Conservation (phyloP, 2,797 vertebrate genomes). For the Coilia nasus region DNA sequence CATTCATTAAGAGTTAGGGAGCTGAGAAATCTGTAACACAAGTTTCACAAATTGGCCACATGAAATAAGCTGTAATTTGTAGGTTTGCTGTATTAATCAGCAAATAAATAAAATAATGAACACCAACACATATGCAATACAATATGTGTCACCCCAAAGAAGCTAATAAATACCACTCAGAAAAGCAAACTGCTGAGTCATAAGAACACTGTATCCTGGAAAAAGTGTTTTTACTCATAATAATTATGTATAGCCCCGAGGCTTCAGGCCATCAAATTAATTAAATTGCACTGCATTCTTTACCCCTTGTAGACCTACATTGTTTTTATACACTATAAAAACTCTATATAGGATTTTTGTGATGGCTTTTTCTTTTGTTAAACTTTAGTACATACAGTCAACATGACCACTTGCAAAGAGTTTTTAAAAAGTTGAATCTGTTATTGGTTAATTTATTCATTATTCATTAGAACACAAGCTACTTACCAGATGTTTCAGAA, state of each 20-base stretch:
- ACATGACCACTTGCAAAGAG: background rate
- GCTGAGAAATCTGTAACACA: too few relatives aligned
- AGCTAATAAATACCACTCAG: background rate
- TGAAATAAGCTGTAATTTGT: background rate
- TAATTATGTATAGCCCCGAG: background rate
- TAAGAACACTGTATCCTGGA: background rate
- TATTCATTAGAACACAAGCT: background rate
- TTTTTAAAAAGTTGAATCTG: background rate
- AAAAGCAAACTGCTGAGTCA: background rate
- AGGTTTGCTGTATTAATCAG: background rate
- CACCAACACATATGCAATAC: background rate
- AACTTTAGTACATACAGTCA: background rate
- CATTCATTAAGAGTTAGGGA: too few relatives aligned
- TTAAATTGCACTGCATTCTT: background rate
- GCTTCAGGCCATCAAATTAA: background rate
- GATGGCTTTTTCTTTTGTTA: background rate
- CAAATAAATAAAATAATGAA: background rate
- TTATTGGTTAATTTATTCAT: background rate
- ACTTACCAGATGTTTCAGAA: slow-evolving; percentile 70
- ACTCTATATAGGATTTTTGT: too few relatives aligned
- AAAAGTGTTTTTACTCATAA: background rate
- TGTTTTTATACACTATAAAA: too few relatives aligned
- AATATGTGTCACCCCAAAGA: background rate
- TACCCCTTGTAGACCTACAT: background rate
- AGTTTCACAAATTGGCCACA: too few relatives aligned